Percentiles rank a stretch among this genome's conserved stretches.
These are phyloP conservation scores for Heterodera filipjevi DNA, from an alignment of 2,888 invertebrate genomes.

Conservation along the genomic window DNA sequence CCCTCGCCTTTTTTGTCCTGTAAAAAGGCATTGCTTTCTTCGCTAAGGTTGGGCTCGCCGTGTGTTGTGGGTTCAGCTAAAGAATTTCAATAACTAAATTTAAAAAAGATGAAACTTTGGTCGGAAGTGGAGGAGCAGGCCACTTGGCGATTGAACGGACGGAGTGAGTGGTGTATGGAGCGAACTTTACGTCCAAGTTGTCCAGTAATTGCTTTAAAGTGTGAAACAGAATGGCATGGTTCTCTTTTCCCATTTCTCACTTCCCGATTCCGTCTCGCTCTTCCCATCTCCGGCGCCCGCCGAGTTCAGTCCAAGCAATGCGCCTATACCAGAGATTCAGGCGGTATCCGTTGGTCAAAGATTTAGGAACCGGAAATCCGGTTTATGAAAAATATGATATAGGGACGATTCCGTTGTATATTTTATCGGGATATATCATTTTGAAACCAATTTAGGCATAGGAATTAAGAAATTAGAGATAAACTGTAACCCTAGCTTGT, in stretches of 20 bases:
- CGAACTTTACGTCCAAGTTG: conserved; percentile 34
- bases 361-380: too few species aligned
- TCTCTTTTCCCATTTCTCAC: background rate
- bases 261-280: background rate
- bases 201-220: conserved; percentile 18
- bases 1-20: conserved; percentile 9
- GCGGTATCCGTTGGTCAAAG: too few species aligned
- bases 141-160: conserved; percentile 41
- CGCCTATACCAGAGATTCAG: background rate
- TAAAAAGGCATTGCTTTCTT: background rate
- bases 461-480: too few species aligned
- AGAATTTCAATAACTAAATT: background rate
- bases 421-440: too few species aligned
- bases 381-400: too few species aligned
- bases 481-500: too few species aligned
- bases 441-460: too few species aligned
- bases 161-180: conserved; percentile 28
- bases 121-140: conserved; percentile 33
- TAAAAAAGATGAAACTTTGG: conserved; percentile 9
- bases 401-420: too few species aligned
- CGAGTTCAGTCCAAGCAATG: background rate
- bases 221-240: background rate
- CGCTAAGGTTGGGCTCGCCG: background rate
- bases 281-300: background rate
- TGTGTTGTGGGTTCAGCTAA: conserved; percentile 1